A percentile compares a stretch with the other conserved stretches of the same genome.
phyloP scores from a whole-genome alignment of 2,113 vertebrate genomes.

The Lagopus muta region DNA sequence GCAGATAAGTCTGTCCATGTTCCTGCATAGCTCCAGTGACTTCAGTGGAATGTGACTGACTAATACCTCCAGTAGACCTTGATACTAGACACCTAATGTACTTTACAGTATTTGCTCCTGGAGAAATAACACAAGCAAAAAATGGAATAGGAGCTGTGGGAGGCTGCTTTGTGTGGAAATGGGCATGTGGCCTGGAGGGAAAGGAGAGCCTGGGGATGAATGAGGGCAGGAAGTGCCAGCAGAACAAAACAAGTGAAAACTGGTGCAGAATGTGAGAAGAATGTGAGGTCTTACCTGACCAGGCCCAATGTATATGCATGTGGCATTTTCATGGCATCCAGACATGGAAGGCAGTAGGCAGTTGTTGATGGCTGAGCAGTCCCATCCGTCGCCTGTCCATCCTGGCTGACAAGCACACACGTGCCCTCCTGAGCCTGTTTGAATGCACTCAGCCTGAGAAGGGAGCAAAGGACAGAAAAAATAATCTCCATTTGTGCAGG shows the following conservation, averaged over 20 bases:
- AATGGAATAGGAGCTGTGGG: background rate
- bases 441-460: constrained; percentile 88
- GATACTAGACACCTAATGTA: background rate
- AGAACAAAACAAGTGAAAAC: background rate
- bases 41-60: background rate
- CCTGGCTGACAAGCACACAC: constrained; percentile 86
- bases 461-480: background rate
- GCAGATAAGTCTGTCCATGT: background rate
- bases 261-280: background rate
- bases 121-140: accelerated
- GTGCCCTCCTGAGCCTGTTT: constrained; percentile 68
- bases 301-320: constrained; percentile 88
- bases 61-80: background rate
- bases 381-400: constrained; percentile 85
- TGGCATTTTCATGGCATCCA: constrained; percentile 86
- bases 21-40: background rate
- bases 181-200: background rate
- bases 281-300: constrained; percentile 82
- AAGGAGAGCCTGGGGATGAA: background rate
- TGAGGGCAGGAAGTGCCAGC: background rate
- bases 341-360: constrained; percentile 77
- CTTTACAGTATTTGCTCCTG: background rate
- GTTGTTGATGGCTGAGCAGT: constrained; percentile 89
- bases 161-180: background rate
- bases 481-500: background rate